Evolutionary conservation across 2,888 invertebrate genomes (phyloP).

Genomic region (Chromoteleia sp.): DNA sequence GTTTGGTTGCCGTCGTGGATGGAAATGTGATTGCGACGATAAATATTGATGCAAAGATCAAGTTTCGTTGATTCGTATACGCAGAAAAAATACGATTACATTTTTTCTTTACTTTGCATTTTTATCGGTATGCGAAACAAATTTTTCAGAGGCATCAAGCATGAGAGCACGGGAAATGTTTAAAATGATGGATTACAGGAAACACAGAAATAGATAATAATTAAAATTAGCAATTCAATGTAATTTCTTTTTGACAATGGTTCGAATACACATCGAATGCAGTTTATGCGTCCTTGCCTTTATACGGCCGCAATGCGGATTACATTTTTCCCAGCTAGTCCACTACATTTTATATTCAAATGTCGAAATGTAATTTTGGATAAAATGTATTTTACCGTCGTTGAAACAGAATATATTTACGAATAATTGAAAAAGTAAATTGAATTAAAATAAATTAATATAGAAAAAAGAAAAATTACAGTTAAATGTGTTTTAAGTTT

Average conservation of each 20-base stretch:
- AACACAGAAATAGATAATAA: conserved; percentile 53
- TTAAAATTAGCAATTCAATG: conserved; percentile 62
- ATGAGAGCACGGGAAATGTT: background rate
- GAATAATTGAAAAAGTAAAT: too few relatives aligned
- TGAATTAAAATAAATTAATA: too few relatives aligned
- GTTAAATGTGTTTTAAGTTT: too few relatives aligned
- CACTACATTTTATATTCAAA: conserved; percentile 2
- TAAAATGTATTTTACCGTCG: too few relatives aligned
- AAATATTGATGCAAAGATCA: conserved; percentile 12
- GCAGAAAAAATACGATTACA: too few relatives aligned
- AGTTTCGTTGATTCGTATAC: too few relatives aligned
- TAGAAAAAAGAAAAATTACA: too few relatives aligned
- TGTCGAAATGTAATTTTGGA: background rate
- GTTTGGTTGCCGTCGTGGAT: background rate
- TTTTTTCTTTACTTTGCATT: background rate
- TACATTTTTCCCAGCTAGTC: conserved; percentile 27
- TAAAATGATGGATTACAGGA: conserved; percentile 23
- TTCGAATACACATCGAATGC: conserved; percentile 50
- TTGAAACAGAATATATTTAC: too few relatives aligned
- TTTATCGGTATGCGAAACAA: background rate
- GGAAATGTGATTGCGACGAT: conserved; percentile 32
- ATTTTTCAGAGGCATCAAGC: conserved; percentile 1
- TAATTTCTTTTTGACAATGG: conserved; percentile 32
- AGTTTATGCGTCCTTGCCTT: conserved; percentile 60
- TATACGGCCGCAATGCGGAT: conserved; percentile 65